These are phyloP conservation scores for Yponomeuta evonymella DNA, from an alignment of 2,888 invertebrate genomes.

Conservation along the genomic window DNA sequence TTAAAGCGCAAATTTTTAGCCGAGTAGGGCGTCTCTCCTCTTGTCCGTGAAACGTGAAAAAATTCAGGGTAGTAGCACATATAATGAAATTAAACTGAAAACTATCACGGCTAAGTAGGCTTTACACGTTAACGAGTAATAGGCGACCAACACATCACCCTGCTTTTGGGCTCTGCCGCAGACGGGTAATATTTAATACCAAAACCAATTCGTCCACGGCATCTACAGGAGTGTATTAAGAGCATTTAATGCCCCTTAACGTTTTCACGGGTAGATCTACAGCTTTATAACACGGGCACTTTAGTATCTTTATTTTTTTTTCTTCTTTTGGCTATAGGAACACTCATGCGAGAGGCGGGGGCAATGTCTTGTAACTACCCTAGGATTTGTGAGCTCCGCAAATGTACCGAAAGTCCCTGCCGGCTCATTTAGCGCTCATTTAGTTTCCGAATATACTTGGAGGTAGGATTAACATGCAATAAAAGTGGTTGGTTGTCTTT, in stretches of 20 bases:
- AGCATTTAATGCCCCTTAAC: neutral
- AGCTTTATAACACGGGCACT: neutral
- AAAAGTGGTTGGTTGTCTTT: too few species aligned
- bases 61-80: too few species aligned
- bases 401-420: constrained; percentile 47
- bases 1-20: too few species aligned
- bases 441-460: neutral
- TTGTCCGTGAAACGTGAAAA: too few species aligned
- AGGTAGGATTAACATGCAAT: too few species aligned
- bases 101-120: too few species aligned
- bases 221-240: neutral
- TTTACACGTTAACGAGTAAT: too few species aligned
- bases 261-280: neutral
- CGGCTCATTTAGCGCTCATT: constrained; percentile 39
- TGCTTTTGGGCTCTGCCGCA: too few species aligned
- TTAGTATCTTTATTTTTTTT: neutral
- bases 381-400: constrained; percentile 41
- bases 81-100: too few species aligned
- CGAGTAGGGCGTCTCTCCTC: too few species aligned
- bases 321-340: neutral
- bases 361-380: constrained; percentile 17
- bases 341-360: neutral
- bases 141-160: too few species aligned
- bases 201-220: neutral
- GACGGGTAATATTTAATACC: too few species aligned